Evolutionary conservation across 2,113 vertebrate genomes (phyloP), one percentile per base, ranked within the genome.

Genomic region (Bos javanicus): DNA sequence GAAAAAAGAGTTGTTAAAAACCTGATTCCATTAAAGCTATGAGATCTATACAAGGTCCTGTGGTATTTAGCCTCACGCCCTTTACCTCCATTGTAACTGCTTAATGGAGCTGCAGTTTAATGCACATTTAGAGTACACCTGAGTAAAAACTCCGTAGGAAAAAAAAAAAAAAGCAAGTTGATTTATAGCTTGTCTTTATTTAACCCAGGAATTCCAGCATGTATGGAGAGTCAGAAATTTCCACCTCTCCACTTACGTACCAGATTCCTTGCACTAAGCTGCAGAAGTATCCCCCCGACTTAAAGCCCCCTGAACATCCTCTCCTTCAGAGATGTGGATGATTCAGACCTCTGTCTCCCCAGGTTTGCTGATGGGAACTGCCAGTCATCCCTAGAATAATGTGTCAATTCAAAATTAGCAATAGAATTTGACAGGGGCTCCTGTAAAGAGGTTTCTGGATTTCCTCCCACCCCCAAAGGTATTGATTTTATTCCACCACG

Each of bases 1-100:
- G 98, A 99, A 99, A 99, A 98, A 99, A 99, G 99, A 99, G 99
- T 99, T 99, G 99, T 99, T 99, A 99, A 99, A 99, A 99, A 99
- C 99, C 99, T 98, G 99, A 99, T 99, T 99, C 99, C 99, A 99
- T 99, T 99, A 99, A 99, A 99, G 99, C 96, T 98, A 98, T 98
- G 98, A 99, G 99, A 99, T 99, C 99, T 99, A 99, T 99, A 99
- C 99, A 99, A 99, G 99, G 99, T 99, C 99, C 99, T 99, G 99
- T 99, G 99, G 99, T 99, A 99, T 99, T 99, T 99, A 99, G 99
- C 99, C 99, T 98, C 95, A 97, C 98, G 99, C 98, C 99, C 99
- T 99, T 99, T 99, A 99, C 99, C 99, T 99, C 99, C 99, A 99
- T 98, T 99, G 99, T 99, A 99, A 99, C 99, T 99, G 99, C 99